These are phyloP conservation scores for Rissa tridactyla DNA, from an alignment of 2,113 vertebrate genomes.

Conservation along the genomic window DNA sequence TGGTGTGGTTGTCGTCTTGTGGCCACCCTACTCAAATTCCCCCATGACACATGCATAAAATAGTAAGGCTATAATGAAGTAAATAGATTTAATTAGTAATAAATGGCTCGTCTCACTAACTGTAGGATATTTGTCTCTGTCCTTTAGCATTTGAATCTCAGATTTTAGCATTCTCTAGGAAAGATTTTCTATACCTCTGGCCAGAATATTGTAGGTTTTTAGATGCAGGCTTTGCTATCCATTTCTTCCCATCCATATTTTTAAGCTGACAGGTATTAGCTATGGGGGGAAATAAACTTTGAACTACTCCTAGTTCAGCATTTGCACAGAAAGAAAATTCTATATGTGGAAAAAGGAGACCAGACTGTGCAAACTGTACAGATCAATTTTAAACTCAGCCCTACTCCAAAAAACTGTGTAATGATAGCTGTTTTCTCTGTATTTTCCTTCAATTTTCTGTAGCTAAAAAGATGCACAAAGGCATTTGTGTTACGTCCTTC, in stretches of 20 bases:
- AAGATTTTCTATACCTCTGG: not conserved
- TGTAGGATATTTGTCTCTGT: not conserved
- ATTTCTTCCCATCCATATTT: not conserved
- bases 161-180: not conserved
- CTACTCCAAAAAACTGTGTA: not conserved
- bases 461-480: not conserved
- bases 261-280: not conserved
- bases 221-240: not conserved
- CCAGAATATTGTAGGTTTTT: not conserved
- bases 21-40: not conserved
- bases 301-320: not conserved
- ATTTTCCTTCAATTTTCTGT: not conserved
- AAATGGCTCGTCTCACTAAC: not conserved
- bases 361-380: not conserved
- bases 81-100: not conserved
- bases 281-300: not conserved
- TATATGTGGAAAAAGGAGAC: not conserved
- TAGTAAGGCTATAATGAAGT: not conserved
- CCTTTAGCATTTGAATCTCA: not conserved
- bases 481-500: not conserved
- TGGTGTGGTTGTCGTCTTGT: not conserved
- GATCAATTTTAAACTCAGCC: not conserved
- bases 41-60: not conserved
- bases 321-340: not conserved
- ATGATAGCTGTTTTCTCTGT: not conserved